Base-by-base conservation (phyloP, 1,140 invertebrate genomes). In the Pogonomyrmex barbatus region DNA sequence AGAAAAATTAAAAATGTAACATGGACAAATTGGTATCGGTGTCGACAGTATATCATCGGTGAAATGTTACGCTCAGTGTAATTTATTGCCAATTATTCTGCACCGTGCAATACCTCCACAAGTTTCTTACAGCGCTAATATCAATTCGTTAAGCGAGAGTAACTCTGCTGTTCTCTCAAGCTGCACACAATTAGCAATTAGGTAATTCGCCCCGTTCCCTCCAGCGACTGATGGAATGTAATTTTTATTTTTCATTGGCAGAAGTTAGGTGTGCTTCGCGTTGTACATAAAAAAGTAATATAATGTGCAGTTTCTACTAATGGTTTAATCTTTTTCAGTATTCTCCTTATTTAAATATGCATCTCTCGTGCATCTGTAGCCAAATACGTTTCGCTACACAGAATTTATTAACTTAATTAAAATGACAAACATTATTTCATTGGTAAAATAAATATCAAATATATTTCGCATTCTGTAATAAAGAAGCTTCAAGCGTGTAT, bases 121-220 rank as follows among this genome's bases (percentile, higher is more conserved):
- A 75, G 42, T 83, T 83, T 54, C 79, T 83, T 83, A 73, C 54
- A 24, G n/a, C 54, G 30, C 68, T 62, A 83, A 73, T 83, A 83
- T 75, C 56, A 75, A 83, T 83, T 83, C 79, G 79, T 83, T 75
- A 83, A 73, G n/a, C 42, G 54, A 36, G 58, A 83, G n/a, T 73
- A 82, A 82, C 65, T n/a, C 54, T 17, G 68, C 54, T 60, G 42
- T 24, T 83, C 79, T 63, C 47, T n/a, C 33, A 17, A 24, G 33
- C 68, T 75, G 79, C 56, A 62, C 54, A 60, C 79, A 83, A 83
- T 83, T 83, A 83, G 79, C 68, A 83, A 83, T 83, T 47, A 73
- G 62, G 54, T n/a, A 83, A 75, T 75, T 62, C n/a, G 17, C 54
- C 36, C 14, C 5, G 54, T 47, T 82, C 42, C 9, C 17, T 47